Evolutionary conservation across 2,888 invertebrate species (phyloP).

Genomic region (Cryptocephalus moraei): DNA sequence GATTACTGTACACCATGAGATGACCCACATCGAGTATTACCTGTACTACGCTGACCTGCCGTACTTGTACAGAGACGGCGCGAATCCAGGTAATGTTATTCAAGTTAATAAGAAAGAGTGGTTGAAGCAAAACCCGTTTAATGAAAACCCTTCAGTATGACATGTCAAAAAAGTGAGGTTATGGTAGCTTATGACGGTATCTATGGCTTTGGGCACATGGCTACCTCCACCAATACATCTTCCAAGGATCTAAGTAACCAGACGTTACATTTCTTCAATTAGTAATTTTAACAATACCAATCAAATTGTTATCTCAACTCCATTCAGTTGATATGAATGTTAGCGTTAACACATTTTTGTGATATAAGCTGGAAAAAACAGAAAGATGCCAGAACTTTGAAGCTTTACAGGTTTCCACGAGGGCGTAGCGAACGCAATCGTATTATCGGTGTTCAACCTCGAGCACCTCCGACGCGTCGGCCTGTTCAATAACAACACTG

Average conservation of each 20-base stretch:
- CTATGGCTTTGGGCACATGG: no score
- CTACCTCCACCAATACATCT: no score
- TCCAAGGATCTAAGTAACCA: no score
- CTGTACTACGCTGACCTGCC: conserved; percentile 68
- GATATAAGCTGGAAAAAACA: neutral
- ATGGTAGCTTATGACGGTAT: no score
- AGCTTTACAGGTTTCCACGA: conserved; percentile 66
- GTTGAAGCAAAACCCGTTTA: no score
- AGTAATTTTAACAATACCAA: no score
- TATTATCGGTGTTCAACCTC: conserved; percentile 66
- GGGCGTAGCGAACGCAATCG: conserved; percentile 71
- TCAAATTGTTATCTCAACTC: no score
- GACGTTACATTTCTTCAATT: no score
- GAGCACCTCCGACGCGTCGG: conserved; percentile 65
- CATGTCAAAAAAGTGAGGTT: no score
- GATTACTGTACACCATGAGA: conserved; percentile 70
- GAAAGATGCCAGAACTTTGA: neutral
- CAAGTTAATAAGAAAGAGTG: no score
- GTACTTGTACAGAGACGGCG: conserved; percentile 66
- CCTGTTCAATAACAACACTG: conserved; percentile 54
- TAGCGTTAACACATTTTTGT: neutral
- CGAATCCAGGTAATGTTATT: conserved; percentile 58
- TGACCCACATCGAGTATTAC: conserved; percentile 76
- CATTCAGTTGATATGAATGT: neutral
- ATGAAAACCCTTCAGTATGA: no score